Percentiles rank a stretch among this genome's conserved stretches.
Evolutionary conservation across 2,113 vertebrate species (phyloP).

Genomic region (Pyrgilauda ruficollis): DNA sequence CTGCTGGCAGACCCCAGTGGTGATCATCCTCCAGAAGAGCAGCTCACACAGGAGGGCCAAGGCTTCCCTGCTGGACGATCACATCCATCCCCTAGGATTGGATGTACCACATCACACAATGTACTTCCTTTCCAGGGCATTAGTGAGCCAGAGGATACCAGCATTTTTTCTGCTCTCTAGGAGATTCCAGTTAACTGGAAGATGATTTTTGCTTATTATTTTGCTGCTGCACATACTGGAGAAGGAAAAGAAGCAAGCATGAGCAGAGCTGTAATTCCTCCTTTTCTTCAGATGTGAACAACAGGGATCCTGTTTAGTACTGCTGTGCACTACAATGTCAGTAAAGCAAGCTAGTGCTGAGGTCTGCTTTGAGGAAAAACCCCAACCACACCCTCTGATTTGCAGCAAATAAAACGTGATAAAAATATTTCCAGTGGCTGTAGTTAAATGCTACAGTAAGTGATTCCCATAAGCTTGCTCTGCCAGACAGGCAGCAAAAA

Average conservation of each 20-base stretch:
- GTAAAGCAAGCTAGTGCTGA: not conserved
- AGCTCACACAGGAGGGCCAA: not conserved
- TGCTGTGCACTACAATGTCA: not conserved
- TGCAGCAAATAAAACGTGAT: not conserved
- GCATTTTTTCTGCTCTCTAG: not conserved
- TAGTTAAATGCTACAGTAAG: not conserved
- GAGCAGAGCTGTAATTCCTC: not conserved
- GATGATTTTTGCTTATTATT: not conserved
- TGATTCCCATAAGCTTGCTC: not conserved
- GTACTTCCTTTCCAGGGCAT: not conserved
- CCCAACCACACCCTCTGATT: not conserved
- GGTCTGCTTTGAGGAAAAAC: not conserved
- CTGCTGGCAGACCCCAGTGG: not conserved
- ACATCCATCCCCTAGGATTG: not conserved
- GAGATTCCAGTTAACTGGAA: not conserved
- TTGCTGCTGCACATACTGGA: not conserved
- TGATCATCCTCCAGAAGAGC: not conserved
- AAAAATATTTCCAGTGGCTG: not conserved
- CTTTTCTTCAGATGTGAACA: not conserved
- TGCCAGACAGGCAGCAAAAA: not conserved
- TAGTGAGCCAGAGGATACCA: not conserved
- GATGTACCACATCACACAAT: fast-evolving
- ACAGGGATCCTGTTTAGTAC: not conserved
- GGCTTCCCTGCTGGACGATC: not conserved
- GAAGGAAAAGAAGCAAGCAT: not conserved